These are phyloP conservation scores for Monochamus saltuarius DNA, from an alignment of 1,140 invertebrate genomes.

Conservation along the genomic window DNA sequence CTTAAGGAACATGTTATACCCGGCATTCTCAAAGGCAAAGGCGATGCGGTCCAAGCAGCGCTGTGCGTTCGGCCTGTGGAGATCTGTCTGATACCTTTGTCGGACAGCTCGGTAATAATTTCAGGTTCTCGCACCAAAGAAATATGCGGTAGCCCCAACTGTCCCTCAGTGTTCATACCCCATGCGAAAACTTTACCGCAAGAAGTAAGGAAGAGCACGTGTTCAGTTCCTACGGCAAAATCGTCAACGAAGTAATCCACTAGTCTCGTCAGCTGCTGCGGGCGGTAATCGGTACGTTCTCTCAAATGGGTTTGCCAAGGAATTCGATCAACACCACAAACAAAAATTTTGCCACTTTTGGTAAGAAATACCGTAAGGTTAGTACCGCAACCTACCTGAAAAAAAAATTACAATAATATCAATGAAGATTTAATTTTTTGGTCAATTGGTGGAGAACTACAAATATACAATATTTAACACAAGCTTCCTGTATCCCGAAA, in stretches of 20 bases:
- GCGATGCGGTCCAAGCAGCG: slow-evolving; percentile 64
- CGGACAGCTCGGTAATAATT: slow-evolving; percentile 57
- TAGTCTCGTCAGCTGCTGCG: slow-evolving; percentile 54
- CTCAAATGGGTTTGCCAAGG: slow-evolving; percentile 60
- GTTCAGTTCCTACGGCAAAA: slow-evolving; percentile 65
- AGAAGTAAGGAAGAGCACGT: slow-evolving; percentile 61
- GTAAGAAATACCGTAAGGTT: slow-evolving; percentile 68
- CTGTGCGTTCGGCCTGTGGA: slow-evolving; percentile 65
- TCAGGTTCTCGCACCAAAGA: slow-evolving; percentile 60
- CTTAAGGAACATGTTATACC: slow-evolving; percentile 55
- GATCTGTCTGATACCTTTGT: slow-evolving; percentile 62
- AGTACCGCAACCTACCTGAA: slow-evolving; percentile 60
- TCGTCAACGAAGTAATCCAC: slow-evolving; percentile 59
- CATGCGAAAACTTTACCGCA: slow-evolving; percentile 65
- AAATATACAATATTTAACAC: too few relatives aligned
- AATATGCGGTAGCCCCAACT: slow-evolving; percentile 62
- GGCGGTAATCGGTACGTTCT: slow-evolving; percentile 42
- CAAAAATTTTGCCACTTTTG: slow-evolving; percentile 61
- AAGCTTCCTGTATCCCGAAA: too few relatives aligned
- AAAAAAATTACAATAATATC: not conserved
- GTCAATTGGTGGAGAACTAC: too few relatives aligned
- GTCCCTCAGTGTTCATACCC: slow-evolving; percentile 67
- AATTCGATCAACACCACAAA: slow-evolving; percentile 64
- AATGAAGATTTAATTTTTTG: too few relatives aligned
- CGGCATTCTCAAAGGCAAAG: slow-evolving; percentile 53